Evolutionary conservation across 1,140 invertebrate species (phyloP), one percentile per base, ranked within the genome.

Genomic region (Drosophila navojoa): DNA sequence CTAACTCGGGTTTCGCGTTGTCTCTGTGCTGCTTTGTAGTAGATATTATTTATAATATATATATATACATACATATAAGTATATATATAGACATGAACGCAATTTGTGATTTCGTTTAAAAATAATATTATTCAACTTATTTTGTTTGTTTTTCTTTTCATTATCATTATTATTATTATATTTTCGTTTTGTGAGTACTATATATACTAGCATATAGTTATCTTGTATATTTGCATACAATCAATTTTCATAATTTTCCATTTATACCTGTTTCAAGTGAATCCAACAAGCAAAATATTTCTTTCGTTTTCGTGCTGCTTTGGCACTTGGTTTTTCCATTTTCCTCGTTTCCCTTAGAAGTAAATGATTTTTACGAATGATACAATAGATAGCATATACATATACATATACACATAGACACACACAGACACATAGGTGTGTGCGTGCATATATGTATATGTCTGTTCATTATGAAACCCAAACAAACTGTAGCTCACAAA

Each of bases 401-500:
- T 35, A 54, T 45, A 61, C 50, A 69, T 35, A 50, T 32, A 42
- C 44, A 54, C 44, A 61, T 35, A 38, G 35, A 42, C 44, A 54
- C 38, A 55, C 50, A 69, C 29, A 68, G 6, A n/a, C n/a, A n/a
- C n/a, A n/a, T n/a, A n/a, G n/a, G n/a, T n/a, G 15, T 32, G 13
- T 11, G 59, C n/a, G 40, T 42, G 22, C 16, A 10, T 6, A 35
- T 19, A 11, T 1, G 13, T 25, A 13, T 19, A 53, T 57, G 15
- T 22, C 32, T 57, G 49, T 19, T 72, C 15, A 0, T 38, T 38
- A 67, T 81, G 71, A 82, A 82, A 82, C 71, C 76, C 76, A 82
- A 82, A 82, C 58, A 71, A 81, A 81, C 75, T 82, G 79, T 61
- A 78, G 70, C 79, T 70, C 66, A 79, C 47, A 67, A 70, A 79